These are phyloP conservation scores for Albula glossodonta DNA, from an alignment of 2,113 vertebrate species.

Conservation along the genomic window DNA sequence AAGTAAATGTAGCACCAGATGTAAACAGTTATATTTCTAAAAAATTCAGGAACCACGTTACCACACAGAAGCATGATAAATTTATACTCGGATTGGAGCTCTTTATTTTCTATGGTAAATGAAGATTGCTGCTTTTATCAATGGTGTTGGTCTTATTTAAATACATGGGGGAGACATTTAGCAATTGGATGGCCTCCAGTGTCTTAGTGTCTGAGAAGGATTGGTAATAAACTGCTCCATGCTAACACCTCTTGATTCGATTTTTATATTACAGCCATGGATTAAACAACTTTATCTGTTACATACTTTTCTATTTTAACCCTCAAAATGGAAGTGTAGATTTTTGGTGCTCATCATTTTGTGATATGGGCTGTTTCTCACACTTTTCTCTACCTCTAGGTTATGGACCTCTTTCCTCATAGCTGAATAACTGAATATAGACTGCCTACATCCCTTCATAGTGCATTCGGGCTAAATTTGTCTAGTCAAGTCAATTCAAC, in stretches of 20 bases:
- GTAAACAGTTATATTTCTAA: conserved; percentile 40
- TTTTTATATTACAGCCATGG: no score
- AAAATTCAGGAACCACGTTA: conserved; percentile 39
- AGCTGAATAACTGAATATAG: no score
- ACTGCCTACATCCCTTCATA: no score
- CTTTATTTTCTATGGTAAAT: background rate
- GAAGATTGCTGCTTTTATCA: background rate
- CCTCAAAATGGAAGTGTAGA: background rate
- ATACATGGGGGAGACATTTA: background rate
- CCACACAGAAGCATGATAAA: conserved; percentile 44
- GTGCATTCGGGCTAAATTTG: no score
- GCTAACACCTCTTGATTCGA: no score
- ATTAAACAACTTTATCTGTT: no score
- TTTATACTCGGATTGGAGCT: conserved; percentile 4
- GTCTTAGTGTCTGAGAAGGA: no score
- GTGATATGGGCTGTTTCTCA: background rate
- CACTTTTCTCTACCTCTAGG: background rate
- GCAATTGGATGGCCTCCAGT: no score
- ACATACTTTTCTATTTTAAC: no score
- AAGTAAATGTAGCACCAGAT: conserved; percentile 63
- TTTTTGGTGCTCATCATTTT: background rate
- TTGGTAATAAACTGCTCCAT: no score
- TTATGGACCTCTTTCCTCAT: no score
- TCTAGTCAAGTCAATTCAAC: no score
- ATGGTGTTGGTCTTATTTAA: background rate